Evolutionary conservation across 2,113 vertebrate species (phyloP), one percentile per base, ranked within the genome.

Genomic region (Pterocles gutturalis): DNA sequence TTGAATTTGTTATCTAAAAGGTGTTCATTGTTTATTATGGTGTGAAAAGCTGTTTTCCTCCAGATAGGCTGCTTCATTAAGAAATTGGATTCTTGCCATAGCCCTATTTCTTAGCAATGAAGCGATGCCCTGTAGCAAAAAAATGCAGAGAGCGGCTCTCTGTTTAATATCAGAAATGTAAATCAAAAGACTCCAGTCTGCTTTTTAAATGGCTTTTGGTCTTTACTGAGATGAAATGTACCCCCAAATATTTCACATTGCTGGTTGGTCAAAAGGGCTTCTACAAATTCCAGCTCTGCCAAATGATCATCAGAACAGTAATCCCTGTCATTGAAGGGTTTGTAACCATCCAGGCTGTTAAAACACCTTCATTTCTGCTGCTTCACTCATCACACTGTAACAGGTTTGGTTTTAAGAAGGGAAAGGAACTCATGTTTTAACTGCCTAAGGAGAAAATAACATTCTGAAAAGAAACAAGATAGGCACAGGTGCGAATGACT

Each of bases 11-110:
- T 98, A 98, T 98, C 98, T 97, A 96, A 98, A 98, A 98, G 97
- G 98, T 98, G 97, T 93, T 97, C 96, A 96, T 97, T 98, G 98
- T 98, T 98, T 97, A 97, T 98, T 98, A 97, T 77, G 20, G 97
- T 97, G 97, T 97, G 98, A 98, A 98, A 98, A 98, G 97, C 98
- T 98, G 98, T 98, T 98, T 98, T 98, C 95, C 97, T 97, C 97
- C 96, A 98, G 98, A 98, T 98, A 98, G 98, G 97, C 97, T 91
- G 89, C 93, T 98, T 98, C 98, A 98, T 98, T 98, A 98, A 98
- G 96, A 84, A 97, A 97, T 97, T 98, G 98, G 98, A 98, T 97
- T 71, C 72, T 90, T 98, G 98, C 98, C 98, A 98, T 57, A 84
- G 86, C 90, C 95, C 93, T 21, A 85, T 93, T 97, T 97, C 97